Evolutionary conservation across 2,888 invertebrate species (phyloP).

Genomic region (Lasioglossum villosulum): DNA sequence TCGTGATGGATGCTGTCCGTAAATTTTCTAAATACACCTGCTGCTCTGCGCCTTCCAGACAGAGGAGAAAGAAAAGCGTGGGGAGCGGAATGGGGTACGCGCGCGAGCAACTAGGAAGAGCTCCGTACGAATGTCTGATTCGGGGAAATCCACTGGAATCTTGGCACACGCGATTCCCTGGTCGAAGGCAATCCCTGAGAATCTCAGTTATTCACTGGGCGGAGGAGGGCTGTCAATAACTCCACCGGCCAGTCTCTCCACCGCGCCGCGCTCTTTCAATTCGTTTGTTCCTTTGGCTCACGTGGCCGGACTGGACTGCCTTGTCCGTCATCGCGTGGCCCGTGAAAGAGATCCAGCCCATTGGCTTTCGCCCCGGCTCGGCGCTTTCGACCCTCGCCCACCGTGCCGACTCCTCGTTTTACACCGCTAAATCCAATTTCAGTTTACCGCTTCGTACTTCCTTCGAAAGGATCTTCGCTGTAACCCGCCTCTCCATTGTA

Average conservation of each 20-base stretch:
- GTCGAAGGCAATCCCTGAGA: slow-evolving; percentile 39
- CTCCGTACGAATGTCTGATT: slow-evolving; percentile 36
- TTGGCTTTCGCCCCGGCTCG: slow-evolving; percentile 44
- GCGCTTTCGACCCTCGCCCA: slow-evolving; percentile 26
- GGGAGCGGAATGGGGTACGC: slow-evolving; percentile 9
- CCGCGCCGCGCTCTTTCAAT: slow-evolving; percentile 44
- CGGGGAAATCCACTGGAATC: slow-evolving; percentile 46
- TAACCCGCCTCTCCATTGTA: slow-evolving; percentile 34
- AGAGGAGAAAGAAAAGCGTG: slow-evolving; percentile 6
- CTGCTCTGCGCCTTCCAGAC: slow-evolving; percentile 20
- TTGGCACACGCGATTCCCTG: slow-evolving; percentile 32
- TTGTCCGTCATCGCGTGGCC: slow-evolving; percentile 66
- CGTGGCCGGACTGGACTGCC: slow-evolving; percentile 24
- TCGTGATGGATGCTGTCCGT: slow-evolving; percentile 55
- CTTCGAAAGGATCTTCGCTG: slow-evolving; percentile 51
- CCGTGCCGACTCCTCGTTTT: slow-evolving; percentile 60
- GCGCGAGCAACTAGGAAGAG: slow-evolving; percentile 16
- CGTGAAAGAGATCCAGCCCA: slow-evolving; percentile 51
- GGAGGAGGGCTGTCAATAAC: slow-evolving; percentile 67
- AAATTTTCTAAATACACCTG: slow-evolving; percentile 54
- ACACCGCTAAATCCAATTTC: slow-evolving; percentile 73
- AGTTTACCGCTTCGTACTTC: slow-evolving; percentile 65
- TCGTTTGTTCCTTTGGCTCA: slow-evolving; percentile 44
- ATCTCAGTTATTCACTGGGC: slow-evolving; percentile 69
- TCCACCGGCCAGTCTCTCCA: slow-evolving; percentile 38